Percentiles rank a stretch among this genome's conserved stretches.
Conservation (phyloP, 2,888 invertebrate species). For the Podabrus alpinus region DNA sequence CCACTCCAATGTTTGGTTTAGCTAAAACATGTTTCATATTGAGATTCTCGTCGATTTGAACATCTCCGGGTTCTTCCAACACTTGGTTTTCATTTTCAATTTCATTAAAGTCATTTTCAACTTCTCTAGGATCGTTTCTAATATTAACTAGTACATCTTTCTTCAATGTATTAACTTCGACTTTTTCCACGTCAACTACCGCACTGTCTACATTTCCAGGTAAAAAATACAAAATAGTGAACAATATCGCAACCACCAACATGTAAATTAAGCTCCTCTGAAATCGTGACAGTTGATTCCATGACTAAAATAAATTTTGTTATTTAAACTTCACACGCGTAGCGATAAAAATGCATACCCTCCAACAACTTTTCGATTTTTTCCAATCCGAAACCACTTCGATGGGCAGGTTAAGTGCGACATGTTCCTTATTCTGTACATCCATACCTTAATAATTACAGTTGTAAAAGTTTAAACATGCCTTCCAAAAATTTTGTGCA, state of each 20-base stretch:
- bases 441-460: slow-evolving; percentile 24
- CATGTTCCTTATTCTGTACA: slow-evolving; percentile 32
- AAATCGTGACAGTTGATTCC: slow-evolving; percentile 84
- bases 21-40: slow-evolving; percentile 44
- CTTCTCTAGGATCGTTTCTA: slow-evolving; percentile 41
- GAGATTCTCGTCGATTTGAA: slow-evolving; percentile 37
- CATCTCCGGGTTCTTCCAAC: slow-evolving; percentile 55
- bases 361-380: slow-evolving; percentile 37
- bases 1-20: slow-evolving; percentile 40
- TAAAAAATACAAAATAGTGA: slow-evolving; percentile 65
- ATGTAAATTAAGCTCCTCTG: slow-evolving; percentile 79
- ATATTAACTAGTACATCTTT: slow-evolving; percentile 42
- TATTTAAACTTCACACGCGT: neutral
- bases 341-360: slow-evolving; percentile 26
- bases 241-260: slow-evolving; percentile 60
- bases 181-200: slow-evolving; percentile 38
- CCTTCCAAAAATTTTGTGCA: neutral
- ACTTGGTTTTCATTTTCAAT: slow-evolving; percentile 52
- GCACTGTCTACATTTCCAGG: slow-evolving; percentile 54
- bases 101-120: slow-evolving; percentile 42
- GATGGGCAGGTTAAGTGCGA: slow-evolving; percentile 28
- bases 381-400: slow-evolving; percentile 31
- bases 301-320: slow-evolving; percentile 49
- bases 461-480: neutral
- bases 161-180: slow-evolving; percentile 38